A percentile compares a stretch with the other conserved stretches of the same genome.
Evolutionary conservation across 2,888 invertebrate species (phyloP).

Genomic region (Lithophane ornitopus): DNA sequence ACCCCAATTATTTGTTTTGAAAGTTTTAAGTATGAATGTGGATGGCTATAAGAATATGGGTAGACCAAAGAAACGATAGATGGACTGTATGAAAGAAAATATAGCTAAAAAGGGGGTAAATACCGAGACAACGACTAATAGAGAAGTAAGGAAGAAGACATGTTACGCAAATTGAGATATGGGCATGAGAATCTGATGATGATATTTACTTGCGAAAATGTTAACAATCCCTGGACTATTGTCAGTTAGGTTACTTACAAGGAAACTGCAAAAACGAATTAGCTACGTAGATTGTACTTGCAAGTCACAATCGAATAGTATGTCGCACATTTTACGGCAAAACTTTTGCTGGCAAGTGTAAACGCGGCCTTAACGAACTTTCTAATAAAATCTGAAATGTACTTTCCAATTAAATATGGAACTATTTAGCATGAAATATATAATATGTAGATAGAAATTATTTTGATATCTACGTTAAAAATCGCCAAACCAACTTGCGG

Average conservation of each 20-base stretch:
- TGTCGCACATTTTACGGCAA: not conserved
- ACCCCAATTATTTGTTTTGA: not conserved
- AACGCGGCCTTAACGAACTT: not conserved
- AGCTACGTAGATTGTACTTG: not conserved
- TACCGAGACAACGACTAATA: not conserved
- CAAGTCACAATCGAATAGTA: not conserved
- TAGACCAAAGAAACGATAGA: not conserved
- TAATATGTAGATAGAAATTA: not conserved
- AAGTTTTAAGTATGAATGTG: not conserved
- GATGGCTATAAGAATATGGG: not conserved
- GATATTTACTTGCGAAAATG: not conserved
- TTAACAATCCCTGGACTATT: not conserved
- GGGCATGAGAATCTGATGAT: not conserved
- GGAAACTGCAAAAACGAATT: not conserved
- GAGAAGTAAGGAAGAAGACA: not conserved
- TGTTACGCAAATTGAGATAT: not conserved
- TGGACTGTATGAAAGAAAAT: not conserved
- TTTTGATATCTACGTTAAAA: not conserved
- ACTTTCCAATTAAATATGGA: not conserved
- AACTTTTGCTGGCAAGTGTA: not conserved
- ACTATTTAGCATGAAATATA: not conserved
- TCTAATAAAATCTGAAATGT: conserved; percentile 1
- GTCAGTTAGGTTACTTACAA: no score
- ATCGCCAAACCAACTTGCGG: not conserved
- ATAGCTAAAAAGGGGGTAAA: not conserved